Evolutionary conservation across 1,140 invertebrate species (phyloP).

Genomic region (Varroa destructor): DNA sequence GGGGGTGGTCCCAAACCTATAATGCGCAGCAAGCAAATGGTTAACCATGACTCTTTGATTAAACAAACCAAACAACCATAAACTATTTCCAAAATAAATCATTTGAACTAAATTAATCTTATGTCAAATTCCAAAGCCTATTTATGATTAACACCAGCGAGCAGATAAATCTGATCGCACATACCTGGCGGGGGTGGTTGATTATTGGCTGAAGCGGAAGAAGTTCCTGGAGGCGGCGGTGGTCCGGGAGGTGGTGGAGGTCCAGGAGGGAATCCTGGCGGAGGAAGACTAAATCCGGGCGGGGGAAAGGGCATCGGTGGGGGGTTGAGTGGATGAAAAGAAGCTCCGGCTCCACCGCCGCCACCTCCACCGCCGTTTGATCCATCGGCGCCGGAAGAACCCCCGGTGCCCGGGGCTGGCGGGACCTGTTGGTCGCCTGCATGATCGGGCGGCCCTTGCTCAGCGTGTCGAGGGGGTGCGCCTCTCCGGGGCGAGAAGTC

Average conservation of each 20-base stretch:
- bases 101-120: no score
- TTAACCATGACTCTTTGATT: background rate
- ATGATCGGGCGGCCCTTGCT: background rate
- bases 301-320: constrained; percentile 25
- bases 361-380: no score
- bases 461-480: background rate
- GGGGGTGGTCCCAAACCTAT: background rate
- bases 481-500: constrained; percentile 5
- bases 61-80: no score
- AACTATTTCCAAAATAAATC: no score
- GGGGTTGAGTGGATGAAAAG: constrained; percentile 5
- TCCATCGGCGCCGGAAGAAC: no score
- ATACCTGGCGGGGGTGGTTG: no score
- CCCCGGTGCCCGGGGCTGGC: no score
- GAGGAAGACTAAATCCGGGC: background rate
- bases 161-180: no score
- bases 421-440: background rate
- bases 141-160: no score
- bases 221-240: constrained; percentile 7
- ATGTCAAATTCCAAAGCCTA: no score
- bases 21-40: background rate
- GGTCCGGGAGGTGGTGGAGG: background rate
- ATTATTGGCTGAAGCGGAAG: no score
- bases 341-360: no score
- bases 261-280: background rate